Base-by-base conservation (phyloP, 2,113 vertebrate species). In the Mirza zaza region DNA sequence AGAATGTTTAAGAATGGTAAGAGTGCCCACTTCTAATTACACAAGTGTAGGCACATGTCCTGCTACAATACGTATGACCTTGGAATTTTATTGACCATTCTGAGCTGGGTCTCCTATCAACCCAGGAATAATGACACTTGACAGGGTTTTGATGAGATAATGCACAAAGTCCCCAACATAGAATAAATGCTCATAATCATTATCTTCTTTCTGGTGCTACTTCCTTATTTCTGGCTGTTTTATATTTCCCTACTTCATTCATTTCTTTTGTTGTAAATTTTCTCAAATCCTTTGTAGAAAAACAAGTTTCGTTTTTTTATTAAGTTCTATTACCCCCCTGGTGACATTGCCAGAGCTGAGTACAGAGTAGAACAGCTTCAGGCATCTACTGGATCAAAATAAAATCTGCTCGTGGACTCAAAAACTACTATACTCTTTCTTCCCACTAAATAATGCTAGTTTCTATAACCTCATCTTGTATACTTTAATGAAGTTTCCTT, bases 341-440 rank as follows among this genome's bases (percentile, higher is more conserved):
- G 63, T 36, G 11, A 18, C 59, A 93, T 81, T 80, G 81, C 76
- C 6, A 70, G 67, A 91, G 52, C 42, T 32, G 15, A 68, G 6
- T 39, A 29, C 29, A 77, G 57, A 2, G 65, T 55, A 70, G 75
- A 71, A 61, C 70, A 80, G 55, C 77, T 81, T 70, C 29, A 71
- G 89, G 57, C 55, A 45, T 71, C 34, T 84, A 63, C 77, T 94
- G n/a, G 8, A 77, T 87, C 82, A 94, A 94, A 88, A 94, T 81
- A 76, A 75, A 94, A 85, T 96, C 59, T 82, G 34, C 57, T 85
- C 80, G n/a, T 82, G 4, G 85, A 67, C 79, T 92, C 55, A 93
- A 87, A 65, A 91, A 76, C 32, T 77, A n/a, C 76, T 73, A 68
- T 65, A 29, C 27, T 96, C 21, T 75, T 94, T 95, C n/a, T 42